Evolutionary conservation across 1,140 invertebrate genomes (phyloP).

Genomic region (Mactra quadrangularis): DNA sequence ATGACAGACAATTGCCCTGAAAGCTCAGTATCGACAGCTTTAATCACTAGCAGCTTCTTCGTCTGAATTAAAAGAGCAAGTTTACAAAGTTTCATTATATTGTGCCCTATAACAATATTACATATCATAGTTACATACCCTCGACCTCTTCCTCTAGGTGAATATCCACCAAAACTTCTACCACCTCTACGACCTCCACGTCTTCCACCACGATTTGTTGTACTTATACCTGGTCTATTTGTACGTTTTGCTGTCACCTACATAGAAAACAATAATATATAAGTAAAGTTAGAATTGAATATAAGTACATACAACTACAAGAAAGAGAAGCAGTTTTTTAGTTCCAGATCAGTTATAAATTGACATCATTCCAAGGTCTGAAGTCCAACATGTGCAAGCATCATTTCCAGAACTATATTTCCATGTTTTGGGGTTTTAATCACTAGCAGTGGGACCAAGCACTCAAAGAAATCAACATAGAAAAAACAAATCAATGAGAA

Average conservation of each 20-base stretch:
- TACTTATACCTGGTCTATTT: constrained; percentile 97
- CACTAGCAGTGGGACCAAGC: background rate
- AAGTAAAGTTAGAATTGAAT: background rate
- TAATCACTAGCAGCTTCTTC: no score
- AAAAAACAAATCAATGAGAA: background rate
- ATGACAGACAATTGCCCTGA: no score
- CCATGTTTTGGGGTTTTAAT: background rate
- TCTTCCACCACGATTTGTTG: constrained; percentile 91
- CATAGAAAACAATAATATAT: background rate
- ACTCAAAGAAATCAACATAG: background rate
- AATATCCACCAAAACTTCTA: constrained; percentile 73
- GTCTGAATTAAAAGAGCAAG: no score
- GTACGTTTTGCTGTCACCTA: constrained; percentile 98
- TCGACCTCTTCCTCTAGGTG: constrained; percentile 68
- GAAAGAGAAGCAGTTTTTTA: background rate
- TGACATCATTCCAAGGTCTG: background rate
- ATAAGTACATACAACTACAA: background rate
- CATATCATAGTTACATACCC: no score
- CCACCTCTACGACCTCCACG: constrained; percentile 62
- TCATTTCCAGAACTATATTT: constrained; percentile 34
- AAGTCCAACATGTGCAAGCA: constrained; percentile 54
- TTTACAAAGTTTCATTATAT: no score
- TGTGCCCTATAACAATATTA: no score
- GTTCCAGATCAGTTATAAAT: constrained; percentile 19
- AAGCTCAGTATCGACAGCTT: no score